Base-by-base conservation (phyloP, 92 coral and sea anemone species). In the Diadumene lineata region DNA sequence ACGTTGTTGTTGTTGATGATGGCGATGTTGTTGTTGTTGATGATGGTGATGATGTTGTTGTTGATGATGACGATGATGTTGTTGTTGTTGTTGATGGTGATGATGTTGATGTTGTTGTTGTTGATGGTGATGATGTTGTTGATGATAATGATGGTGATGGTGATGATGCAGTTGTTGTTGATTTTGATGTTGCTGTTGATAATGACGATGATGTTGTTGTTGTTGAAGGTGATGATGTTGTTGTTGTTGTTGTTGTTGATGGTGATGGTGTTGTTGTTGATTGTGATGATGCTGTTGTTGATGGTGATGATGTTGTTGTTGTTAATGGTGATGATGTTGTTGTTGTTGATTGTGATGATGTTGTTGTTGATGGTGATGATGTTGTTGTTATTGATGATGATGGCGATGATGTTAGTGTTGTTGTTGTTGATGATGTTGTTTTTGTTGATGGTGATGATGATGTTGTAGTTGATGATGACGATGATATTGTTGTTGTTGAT, bases 101-200 rank as follows among this genome's bases (percentile, higher is more conserved):
- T 74, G 53, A 30, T 74, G 56, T 17, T 34, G 33, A 57, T 72
- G 67, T 7, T 57, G 53, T 23, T 60, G 34, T 21, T 43, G 21
- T 18, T 43, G 69, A 31, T 60, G 69, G 21, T 60, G 60, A 30
- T 74, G 58, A 16, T 34, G 38, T 16, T 33, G 23, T 11, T 27
- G 25, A 60, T 60, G 55, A 4, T 26, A 66, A 26, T 30, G 27
- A 11, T 13, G 44, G 19, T 28, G 16, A 13, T 46, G 61, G 27
- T n/a, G 62, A 58, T 22, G 53, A 34, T 7, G 66, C 0, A 43
- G 60, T 2, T 19, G 74, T 7, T 43, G 38, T 15, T 22, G 56
- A 7, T 0, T 10, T 23, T 19, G 56, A 48, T 15, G 31, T 2
- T 4, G 58, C n/a, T 16, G 29, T 4, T 69, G 27, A 34, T 43